Evolutionary conservation across 2,888 invertebrate genomes (phyloP), one percentile per base, ranked within the genome.

Genomic region (Scaptomyza parva): DNA sequence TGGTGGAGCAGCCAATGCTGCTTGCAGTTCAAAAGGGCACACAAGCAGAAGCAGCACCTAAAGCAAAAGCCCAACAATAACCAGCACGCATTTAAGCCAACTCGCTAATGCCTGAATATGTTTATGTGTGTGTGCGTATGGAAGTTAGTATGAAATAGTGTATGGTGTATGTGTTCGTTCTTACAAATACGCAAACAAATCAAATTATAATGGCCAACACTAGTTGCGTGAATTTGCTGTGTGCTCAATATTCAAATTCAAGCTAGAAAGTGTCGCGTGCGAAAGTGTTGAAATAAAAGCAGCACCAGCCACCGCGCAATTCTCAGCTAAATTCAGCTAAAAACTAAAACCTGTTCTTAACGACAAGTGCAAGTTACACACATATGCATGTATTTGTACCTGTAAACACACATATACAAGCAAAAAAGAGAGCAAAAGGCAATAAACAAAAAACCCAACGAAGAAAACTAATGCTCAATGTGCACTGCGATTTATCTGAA

Each of bases 231-330:
- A 50, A 50, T 62, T 59, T 67, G 58, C 52, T 26, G 59, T 79
- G 76, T 81, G 85, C 85, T 75, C 75, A 85, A 85, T 78, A 70
- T 70, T 77, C 61, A 71, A 71, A 71, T 68, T 67, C 37, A 70
- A 62, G 64, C 78, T 86, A 84, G 80, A 82, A 87, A 87, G 83
- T 85, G 88, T 87, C 83, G 83, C 83, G 74, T 86, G 86, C 82
- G 82, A 86, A 86, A 86, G 88, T 79, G 76, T 78, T 68, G 64
- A 76, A 81, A 78, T 73, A 64, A 71, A 77, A 69, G 53, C 55
- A 68, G 61, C 48, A 55, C 20, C 40, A 53, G 37, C 43, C 64
- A 51, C 44, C 54, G 66, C 67, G 58, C 66, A 65, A 61, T 55
- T 75, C 61, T 54, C 44, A 45, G 43, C 28, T 47, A 18, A 47